Conservation (phyloP, 2,797 vertebrate genomes). For the Pygocentrus nattereri region DNA sequence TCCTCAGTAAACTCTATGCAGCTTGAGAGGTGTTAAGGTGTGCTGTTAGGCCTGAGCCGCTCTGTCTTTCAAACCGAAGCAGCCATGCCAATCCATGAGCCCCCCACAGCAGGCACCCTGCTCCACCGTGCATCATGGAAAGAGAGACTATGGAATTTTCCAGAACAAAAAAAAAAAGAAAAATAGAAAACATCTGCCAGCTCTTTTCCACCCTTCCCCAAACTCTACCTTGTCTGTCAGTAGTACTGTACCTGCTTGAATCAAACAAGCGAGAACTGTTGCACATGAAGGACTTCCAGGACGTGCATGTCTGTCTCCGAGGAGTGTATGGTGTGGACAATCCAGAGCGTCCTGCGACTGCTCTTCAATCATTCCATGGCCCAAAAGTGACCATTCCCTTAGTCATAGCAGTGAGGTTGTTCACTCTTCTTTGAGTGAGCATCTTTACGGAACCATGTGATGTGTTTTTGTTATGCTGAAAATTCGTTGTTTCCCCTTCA, state of each 20-base stretch:
- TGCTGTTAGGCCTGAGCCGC: constrained; percentile 39
- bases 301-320: not conserved
- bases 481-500: not conserved
- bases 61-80: constrained; percentile 38
- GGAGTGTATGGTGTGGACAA: not conserved
- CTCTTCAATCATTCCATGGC: constrained; percentile 35
- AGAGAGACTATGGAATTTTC: constrained; percentile 32
- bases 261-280: not conserved
- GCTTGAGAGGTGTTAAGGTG: constrained; percentile 34
- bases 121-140: constrained; percentile 50
- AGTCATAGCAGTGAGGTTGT: not conserved
- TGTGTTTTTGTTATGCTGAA: not conserved
- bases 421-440: not conserved
- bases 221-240: not conserved
- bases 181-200: not conserved
- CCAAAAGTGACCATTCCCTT: not conserved
- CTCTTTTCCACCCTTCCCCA: not conserved
- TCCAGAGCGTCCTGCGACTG: constrained; percentile 26
- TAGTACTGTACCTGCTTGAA: not conserved
- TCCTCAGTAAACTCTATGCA: constrained; percentile 67
- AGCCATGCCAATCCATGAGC: constrained; percentile 25
- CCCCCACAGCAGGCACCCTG: constrained; percentile 37
- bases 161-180: not conserved
- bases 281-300: not conserved
- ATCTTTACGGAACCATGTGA: not conserved